Base-by-base conservation (phyloP, 2,113 vertebrate genomes). In the Sylvietta virens region DNA sequence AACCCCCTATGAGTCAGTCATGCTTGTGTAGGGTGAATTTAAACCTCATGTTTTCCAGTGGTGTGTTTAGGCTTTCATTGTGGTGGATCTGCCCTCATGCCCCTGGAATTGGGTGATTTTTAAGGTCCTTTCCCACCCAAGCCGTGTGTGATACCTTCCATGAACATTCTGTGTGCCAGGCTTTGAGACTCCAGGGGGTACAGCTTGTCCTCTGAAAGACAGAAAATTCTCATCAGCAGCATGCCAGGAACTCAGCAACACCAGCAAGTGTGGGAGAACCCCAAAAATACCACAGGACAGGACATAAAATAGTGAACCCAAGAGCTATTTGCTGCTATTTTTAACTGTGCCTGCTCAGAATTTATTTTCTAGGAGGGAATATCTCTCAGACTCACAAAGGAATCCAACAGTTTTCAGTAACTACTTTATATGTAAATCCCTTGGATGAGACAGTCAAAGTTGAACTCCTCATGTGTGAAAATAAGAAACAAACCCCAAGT, bases 101-200 rank as follows among this genome's bases (percentile, higher is more conserved):
- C 67, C 67, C 60, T 51, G 54, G 45, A 42, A 15, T 2, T 10
- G 20, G 35, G 35, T 8, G 71, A 42, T 56, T 61, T 31, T 56
- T 42, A 37, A 33, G 42, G 48, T 37, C 35, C 42, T 26, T 56
- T 20, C 56, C 62, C 37, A 70, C 15, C 31, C 54, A 9, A 35
- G 10, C 48, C 35, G 23, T 6, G 35, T 33, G 22, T 19, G 47
- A 33, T 98, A 99, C 99, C 99, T 97, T 98, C 95, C 94, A 86
- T 69, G 81, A 98, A 97, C 1, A 98, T 95, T n/a, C 98, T 98
- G 97, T 98, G 97, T 33, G 99, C 98, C 97, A 99, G 96, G 94
- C 99, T 99, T 27, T 93, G 95, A 11, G 98, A 99, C 58, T 99
- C 99, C 97, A 99, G 94, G 23, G 99, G 98, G 71, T 98, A 96